Conservation (phyloP, 2,888 invertebrate species). For the Anoplius nigerrimus region DNA sequence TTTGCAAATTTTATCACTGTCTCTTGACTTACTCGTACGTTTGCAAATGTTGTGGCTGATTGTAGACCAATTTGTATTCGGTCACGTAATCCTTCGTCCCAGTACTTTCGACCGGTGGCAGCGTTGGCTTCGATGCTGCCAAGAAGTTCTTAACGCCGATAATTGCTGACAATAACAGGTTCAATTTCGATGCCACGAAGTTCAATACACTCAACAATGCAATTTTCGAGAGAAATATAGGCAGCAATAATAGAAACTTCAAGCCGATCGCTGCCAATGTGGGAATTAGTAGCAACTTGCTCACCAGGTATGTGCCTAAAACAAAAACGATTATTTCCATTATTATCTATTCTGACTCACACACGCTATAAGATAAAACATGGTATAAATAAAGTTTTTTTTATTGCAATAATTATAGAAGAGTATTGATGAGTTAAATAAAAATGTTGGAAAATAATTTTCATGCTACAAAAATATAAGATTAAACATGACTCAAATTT, state of each 20-base stretch:
- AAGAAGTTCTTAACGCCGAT: conserved; percentile 57
- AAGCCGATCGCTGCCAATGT: conserved; percentile 64
- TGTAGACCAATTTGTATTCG: no score
- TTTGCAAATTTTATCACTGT: no score
- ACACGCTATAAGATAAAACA: neutral
- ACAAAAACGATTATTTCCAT: conserved; percentile 3
- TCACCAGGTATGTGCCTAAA: conserved; percentile 56
- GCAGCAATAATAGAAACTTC: conserved; percentile 64
- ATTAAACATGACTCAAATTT: no score
- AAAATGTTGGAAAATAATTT: no score
- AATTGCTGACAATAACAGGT: conserved; percentile 60
- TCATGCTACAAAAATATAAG: no score
- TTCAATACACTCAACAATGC: conserved; percentile 64
- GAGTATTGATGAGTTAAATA: neutral
- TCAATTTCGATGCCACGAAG: conserved; percentile 64
- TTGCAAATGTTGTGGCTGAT: no score
- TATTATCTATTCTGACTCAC: no score
- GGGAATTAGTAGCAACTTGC: conserved; percentile 61
- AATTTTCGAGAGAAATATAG: conserved; percentile 65
- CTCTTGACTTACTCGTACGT: no score
- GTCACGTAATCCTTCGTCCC: no score
- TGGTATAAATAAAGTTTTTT: neutral
- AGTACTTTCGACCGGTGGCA: no score
- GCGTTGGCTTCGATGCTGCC: no score
- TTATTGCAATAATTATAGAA: neutral